Conservation (phyloP, 2,113 vertebrate species). For the Perca flavescens region DNA sequence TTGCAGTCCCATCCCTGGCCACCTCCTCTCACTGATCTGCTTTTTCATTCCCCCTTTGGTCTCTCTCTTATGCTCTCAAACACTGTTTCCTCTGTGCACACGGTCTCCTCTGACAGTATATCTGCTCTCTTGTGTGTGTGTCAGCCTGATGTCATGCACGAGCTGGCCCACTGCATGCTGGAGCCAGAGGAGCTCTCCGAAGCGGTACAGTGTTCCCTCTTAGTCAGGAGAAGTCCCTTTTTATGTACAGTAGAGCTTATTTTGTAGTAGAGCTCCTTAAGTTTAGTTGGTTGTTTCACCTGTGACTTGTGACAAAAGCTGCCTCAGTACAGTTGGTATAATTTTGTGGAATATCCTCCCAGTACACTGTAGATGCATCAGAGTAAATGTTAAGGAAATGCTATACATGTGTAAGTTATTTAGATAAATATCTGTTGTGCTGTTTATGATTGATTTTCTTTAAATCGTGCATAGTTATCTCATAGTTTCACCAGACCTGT, state of each 20-base stretch:
- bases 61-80: slow-evolving; percentile 47
- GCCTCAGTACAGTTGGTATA: background rate
- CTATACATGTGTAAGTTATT: background rate
- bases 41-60: slow-evolving; percentile 59
- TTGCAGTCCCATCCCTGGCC: slow-evolving; percentile 57
- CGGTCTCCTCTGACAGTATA: slow-evolving; percentile 41
- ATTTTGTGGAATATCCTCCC: background rate
- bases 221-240: slow-evolving; percentile 4
- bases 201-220: slow-evolving; percentile 84
- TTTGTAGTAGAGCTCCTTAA: slow-evolving; percentile 2
- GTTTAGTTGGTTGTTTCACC: slow-evolving; percentile 28
- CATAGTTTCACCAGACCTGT: background rate
- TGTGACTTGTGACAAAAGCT: slow-evolving; percentile 5
- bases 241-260: slow-evolving; percentile 9
- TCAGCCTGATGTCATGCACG: slow-evolving; percentile 88
- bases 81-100: slow-evolving; percentile 41
- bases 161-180: slow-evolving; percentile 88
- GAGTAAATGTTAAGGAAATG: background rate
- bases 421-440: background rate
- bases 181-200: slow-evolving; percentile 84
- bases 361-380: background rate
- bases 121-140: slow-evolving; percentile 60
- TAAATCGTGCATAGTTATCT: background rate
- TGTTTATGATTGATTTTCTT: background rate
- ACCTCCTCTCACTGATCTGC: slow-evolving; percentile 72